A percentile compares a stretch with the other conserved stretches of the same genome.
Evolutionary conservation across 2,888 invertebrate species (phyloP).

Genomic region (Pachymerium ferrugineum): DNA sequence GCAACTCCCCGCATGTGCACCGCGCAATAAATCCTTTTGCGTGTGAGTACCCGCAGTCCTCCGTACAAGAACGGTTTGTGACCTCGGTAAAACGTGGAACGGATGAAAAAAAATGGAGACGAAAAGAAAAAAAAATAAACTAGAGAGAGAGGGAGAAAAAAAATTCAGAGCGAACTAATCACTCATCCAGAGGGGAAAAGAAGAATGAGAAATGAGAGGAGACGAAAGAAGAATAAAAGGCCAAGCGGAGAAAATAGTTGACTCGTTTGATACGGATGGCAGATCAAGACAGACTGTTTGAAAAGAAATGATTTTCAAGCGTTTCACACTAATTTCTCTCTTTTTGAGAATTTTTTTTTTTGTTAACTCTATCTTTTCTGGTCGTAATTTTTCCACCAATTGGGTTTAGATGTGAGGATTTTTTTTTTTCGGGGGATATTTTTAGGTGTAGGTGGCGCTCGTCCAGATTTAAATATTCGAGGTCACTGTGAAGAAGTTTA

Average conservation of each 20-base stretch:
- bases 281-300: conserved; percentile 15
- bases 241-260: conserved; percentile 17
- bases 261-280: conserved; percentile 12
- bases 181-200: conserved; percentile 13
- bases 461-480: too few species aligned
- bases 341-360: background rate
- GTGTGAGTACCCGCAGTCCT: background rate
- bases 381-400: too few species aligned
- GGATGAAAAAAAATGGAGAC: background rate
- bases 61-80: background rate
- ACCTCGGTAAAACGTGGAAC: background rate
- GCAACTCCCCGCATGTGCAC: conserved; percentile 6
- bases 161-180: conserved; percentile 5
- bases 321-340: conserved; percentile 5
- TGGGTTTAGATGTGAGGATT: too few species aligned
- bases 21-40: background rate
- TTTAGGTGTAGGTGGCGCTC: too few species aligned
- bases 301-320: conserved; percentile 19
- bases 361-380: background rate
- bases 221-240: conserved; percentile 19
- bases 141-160: too few species aligned
- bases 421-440: too few species aligned
- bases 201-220: conserved; percentile 19
- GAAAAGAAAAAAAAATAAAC: background rate
- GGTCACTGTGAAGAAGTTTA: too few species aligned